These are phyloP conservation scores for Mus minutoides DNA, from an alignment of 2,797 vertebrate species.

Conservation along the genomic window DNA sequence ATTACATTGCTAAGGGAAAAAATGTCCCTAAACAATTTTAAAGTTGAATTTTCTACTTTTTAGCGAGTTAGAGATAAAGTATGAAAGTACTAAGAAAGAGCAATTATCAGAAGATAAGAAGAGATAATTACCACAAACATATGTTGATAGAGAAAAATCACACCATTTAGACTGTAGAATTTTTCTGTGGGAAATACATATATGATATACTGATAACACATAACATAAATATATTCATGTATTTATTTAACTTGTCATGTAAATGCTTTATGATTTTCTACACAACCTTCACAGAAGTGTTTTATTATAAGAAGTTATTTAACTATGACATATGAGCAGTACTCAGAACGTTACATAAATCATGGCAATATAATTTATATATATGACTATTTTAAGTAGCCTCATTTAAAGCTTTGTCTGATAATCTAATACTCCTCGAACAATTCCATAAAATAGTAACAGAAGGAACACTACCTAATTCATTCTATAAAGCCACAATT, in stretches of 20 bases:
- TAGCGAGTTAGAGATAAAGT: background rate
- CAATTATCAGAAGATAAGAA: background rate
- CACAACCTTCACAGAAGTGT: background rate
- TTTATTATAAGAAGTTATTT: slow-evolving; percentile 4
- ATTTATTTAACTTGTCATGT: background rate
- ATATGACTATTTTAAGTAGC: background rate
- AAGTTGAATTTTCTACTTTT: background rate
- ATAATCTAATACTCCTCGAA: background rate
- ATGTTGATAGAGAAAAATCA: background rate
- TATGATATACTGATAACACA: background rate
- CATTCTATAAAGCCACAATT: too few species aligned
- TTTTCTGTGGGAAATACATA: background rate
- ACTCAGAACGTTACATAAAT: slow-evolving; percentile 16
- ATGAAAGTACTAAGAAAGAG: background rate
- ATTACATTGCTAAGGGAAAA: background rate
- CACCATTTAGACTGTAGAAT: background rate
- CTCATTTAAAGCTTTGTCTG: background rate
- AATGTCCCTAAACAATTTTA: background rate
- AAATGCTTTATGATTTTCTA: background rate
- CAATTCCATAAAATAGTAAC: too few species aligned
- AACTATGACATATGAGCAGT: background rate
- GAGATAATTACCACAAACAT: background rate
- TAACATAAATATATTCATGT: background rate
- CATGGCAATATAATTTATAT: background rate
- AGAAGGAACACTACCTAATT: too few species aligned